A percentile compares a stretch with the other conserved stretches of the same genome.
Evolutionary conservation across 2,888 invertebrate genomes (phyloP).

Genomic region (Lochmaea capreae): DNA sequence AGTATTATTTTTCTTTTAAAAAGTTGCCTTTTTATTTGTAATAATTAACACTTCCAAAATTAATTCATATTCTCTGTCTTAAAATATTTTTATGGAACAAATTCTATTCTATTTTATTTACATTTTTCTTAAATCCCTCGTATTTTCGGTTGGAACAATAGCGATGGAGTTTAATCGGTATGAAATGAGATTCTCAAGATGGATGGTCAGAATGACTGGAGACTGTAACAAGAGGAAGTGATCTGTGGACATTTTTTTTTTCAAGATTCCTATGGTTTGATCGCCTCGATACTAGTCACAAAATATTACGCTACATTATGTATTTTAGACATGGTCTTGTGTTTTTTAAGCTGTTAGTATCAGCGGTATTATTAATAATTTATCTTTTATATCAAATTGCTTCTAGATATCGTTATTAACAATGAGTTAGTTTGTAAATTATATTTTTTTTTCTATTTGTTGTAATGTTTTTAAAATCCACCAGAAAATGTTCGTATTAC

Average conservation of each 20-base stretch:
- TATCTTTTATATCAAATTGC: background rate
- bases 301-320: constrained; percentile 28
- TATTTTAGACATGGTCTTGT: constrained; percentile 25
- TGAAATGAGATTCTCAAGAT: constrained; percentile 48
- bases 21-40: too few species aligned
- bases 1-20: too few species aligned
- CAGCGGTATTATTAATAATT: background rate
- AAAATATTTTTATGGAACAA: too few species aligned
- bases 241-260: constrained; percentile 45
- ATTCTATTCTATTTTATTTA: too few species aligned
- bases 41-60: too few species aligned
- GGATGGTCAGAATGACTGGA: constrained; percentile 51
- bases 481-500: too few species aligned
- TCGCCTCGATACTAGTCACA: constrained; percentile 15
- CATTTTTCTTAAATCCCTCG: constrained; percentile 9
- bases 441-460: too few species aligned
- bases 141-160: constrained; percentile 23
- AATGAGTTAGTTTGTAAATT: background rate
- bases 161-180: constrained; percentile 41
- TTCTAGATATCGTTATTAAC: background rate
- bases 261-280: constrained; percentile 22
- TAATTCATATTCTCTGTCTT: too few species aligned
- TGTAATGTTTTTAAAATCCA: too few species aligned
- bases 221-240: constrained; percentile 50
- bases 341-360: background rate